Base-by-base conservation (phyloP, 2,797 vertebrate genomes). In the Trachurus trachurus region DNA sequence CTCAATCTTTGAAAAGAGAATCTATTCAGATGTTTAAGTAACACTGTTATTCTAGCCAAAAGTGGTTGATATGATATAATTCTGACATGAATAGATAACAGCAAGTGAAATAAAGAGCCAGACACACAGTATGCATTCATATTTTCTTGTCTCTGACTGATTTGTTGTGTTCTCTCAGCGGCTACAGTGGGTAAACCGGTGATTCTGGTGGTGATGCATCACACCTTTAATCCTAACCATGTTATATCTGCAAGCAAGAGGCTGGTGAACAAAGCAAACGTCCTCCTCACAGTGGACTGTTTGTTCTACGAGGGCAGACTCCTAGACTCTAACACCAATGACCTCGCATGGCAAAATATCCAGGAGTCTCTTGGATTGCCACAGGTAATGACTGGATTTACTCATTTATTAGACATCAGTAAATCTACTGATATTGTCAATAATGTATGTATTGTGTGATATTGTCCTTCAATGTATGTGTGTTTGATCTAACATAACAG, bases 171-270 rank as follows among this genome's bases (percentile, higher is more conserved):
- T 50, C 0, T 34, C 9, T 73, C 11, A 62, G 17, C 66, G 2
- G 4, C 52, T 21, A 1, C 74, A 85, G 87, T 0, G 3, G 7
- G 1, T 17, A 89, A 87, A 71, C 61, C 50, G 10, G 6, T 1
- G 1, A 52, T 88, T 21, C 78, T 91, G 74, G 85, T 89, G 74
- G 84, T 89, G 75, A 84, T 89, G 84, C 89, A 92, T 77, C 84
- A 84, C 82, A 88, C 73, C 44, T 62, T 45, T 11, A 0, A 70
- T 6, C 11, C 0, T 0, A 0, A 76, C 0, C 2, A 10, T 0
- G 0, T 67, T 4, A 1, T 83, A 2, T 13, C 19, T 34, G 2
- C 54, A 1, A 87, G 70, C 58, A n/a, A 37, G 0, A 49, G 59
- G 29, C 60, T 2, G 10, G 73, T 63, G 73, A 7, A 7, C 0